Base-by-base conservation (phyloP, 2,888 invertebrate species). In the Tachina lurida region DNA sequence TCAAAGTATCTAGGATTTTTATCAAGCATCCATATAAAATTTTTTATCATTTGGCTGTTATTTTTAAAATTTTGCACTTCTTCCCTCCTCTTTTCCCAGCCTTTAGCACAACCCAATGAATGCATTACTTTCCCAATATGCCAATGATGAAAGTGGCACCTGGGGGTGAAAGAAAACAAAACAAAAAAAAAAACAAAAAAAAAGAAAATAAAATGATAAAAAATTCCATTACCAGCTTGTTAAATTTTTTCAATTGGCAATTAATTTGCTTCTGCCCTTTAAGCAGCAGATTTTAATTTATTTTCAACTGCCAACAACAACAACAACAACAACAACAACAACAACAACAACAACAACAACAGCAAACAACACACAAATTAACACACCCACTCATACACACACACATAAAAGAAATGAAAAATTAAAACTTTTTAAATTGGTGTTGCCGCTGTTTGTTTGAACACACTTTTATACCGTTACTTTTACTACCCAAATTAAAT, bases 261-360 rank as follows among this genome's bases (percentile, higher is more conserved):
- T 84, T 84, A 84, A 75, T 80, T 84, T 79, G 45, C 49, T 74
- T 79, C 22, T 79, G 79, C 49, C 74, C 58, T 75, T 74, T 63
- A 75, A 75, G 71, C 78, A 68, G 62, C 43, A 70, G 58, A 63
- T 47, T 84, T 74, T 76, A 63, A 84, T 74, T 79, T 70, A 70
- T 70, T 75, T 68, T 65, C 56, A 17, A 58, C 54, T 67, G 45
- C 56, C 68, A 60, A 67, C 17, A 54, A 71, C 49, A 43, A 41
- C 39, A 19, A 43, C 39, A 47, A 13, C 10, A 13, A n/a, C n/a
- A 1, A 31, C 0, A 5, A 7, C 31, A 60, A n/a, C n/a, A n/a
- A n/a, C n/a, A n/a, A n/a, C n/a, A n/a, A n/a, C 68, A 60, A 67
- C 17, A 54, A 71, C 49, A 43, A 41, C 39, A 19, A 43, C 39